Evolutionary conservation across 2,888 invertebrate species (phyloP), one percentile per base, ranked within the genome.

Genomic region (Caenorhabditis sp.): DNA sequence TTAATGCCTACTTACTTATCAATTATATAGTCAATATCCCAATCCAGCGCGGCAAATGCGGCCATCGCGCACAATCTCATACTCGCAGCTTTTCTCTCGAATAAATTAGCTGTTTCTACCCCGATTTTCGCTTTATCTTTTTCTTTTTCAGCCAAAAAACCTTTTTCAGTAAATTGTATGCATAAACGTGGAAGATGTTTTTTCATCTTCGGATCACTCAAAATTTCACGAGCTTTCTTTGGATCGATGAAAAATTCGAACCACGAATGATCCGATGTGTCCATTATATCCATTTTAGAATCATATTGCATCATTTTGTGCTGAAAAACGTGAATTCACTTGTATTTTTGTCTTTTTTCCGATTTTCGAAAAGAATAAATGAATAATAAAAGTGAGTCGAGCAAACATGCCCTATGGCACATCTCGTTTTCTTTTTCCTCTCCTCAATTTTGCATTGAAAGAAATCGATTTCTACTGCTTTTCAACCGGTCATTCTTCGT

Each of bases 1-100:
- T 38, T 1, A n/a, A 61, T 36, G 5, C 10, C 10, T 21, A 53
- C 68, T 68, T 7, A 70, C 67, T 74, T 76, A 20, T 80, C 73
- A 49, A 80, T 62, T 27, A 80, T 67, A 54, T 59, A 72, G 4
- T 76, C 71, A 38, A 76, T 73, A 67, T 77, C 77, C 78, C 78
- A 83, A 38, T 78, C 66, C 21, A 80, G 36, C 1, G 81, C 75
- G 1, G 83, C 74, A 63, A 82, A 67, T n/a, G 77, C 75, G 1
- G 83, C 73, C 67, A 79, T 65, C 5, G 79, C 72, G 58, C 80
- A 81, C 23, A 83, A 61, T 67, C 81, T 72, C 60, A 80, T 77
- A 62, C 77, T 77, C 8, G 79, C 73, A 2, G 75, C 53, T 59
- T 83, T 83, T 4, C 78, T 61, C 49, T 78, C 71, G 27, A 64